phyloP scores from a whole-genome alignment of 2,797 vertebrate species.

The Peromyscus nudipes region DNA sequence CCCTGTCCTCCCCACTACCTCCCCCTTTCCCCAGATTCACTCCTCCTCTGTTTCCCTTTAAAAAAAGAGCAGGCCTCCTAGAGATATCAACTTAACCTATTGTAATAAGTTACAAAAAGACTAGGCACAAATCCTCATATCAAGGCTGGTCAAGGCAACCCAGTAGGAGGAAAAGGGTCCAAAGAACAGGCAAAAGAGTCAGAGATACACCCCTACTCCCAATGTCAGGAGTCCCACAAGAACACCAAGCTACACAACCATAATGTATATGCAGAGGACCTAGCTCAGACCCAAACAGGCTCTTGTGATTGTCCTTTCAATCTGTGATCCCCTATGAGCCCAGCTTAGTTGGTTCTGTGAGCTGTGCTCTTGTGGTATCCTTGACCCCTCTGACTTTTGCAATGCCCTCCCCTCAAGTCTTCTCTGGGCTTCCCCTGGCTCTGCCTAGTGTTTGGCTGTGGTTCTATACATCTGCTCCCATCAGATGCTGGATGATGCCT shows the following conservation, averaged over 20 bases:
- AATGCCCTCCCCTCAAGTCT: background rate
- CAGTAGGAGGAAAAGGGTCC: background rate
- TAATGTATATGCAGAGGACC: background rate
- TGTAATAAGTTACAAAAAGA: background rate
- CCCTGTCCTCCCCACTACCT: background rate
- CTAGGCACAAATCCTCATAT: background rate
- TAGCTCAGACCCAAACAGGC: background rate
- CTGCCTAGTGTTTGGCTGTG: background rate
- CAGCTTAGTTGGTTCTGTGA: background rate
- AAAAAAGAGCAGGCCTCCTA: background rate
- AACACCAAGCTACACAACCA: background rate
- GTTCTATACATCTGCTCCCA: background rate
- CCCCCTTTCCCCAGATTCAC: background rate
- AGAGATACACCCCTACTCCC: background rate
- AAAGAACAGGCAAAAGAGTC: background rate
- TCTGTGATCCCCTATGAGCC: background rate
- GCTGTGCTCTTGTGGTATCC: background rate
- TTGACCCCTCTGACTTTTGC: background rate
- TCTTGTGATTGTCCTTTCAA: background rate
- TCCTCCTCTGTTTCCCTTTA: background rate
- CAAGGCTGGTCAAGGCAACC: background rate
- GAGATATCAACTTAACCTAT: background rate
- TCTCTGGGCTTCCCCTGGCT: background rate
- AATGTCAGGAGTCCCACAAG: background rate
- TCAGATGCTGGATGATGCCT: background rate